phyloP scores from a whole-genome alignment of 2,797 vertebrate genomes.

The Poecilia velifera region DNA sequence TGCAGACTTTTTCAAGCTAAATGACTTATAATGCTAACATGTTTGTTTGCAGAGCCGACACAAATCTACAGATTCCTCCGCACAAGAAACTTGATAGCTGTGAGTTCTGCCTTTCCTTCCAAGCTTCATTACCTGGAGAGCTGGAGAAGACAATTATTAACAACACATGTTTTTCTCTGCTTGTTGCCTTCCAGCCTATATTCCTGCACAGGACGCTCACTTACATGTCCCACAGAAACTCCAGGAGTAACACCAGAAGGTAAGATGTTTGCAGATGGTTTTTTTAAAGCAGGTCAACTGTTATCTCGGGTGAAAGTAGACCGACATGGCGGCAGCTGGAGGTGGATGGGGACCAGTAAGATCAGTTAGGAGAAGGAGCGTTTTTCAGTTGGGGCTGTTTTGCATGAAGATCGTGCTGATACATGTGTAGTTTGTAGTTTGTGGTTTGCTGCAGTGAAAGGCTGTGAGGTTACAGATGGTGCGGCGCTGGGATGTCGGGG shows the following conservation, averaged over 20 bases:
- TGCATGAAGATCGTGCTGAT: conserved; percentile 51
- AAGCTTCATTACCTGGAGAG: not conserved
- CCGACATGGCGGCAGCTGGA: conserved; percentile 6
- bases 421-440: conserved; percentile 15
- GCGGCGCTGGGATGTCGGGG: not conserved
- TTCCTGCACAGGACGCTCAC: conserved; percentile 99
- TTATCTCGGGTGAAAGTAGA: conserved; percentile 29
- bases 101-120: conserved; percentile 77
- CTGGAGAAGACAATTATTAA: not conserved
- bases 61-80: conserved; percentile 99
- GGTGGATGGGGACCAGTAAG: conserved; percentile 14
- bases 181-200: conserved; percentile 86
- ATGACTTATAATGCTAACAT: not conserved
- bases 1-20: not conserved
- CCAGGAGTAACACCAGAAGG: conserved; percentile 93
- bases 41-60: conserved; percentile 88
- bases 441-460: conserved; percentile 3
- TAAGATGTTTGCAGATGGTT: conserved; percentile 53
- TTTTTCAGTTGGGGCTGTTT: conserved; percentile 69
- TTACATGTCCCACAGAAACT: conserved; percentile 98
- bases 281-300: conserved; percentile 26
- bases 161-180: not conserved
- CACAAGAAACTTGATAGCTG: conserved; percentile 96
- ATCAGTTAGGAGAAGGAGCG: conserved; percentile 16
- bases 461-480: not conserved